A percentile compares a stretch with the other conserved stretches of the same genome.
Conservation (phyloP, 2,113 vertebrate genomes). For the Chauna torquata region DNA sequence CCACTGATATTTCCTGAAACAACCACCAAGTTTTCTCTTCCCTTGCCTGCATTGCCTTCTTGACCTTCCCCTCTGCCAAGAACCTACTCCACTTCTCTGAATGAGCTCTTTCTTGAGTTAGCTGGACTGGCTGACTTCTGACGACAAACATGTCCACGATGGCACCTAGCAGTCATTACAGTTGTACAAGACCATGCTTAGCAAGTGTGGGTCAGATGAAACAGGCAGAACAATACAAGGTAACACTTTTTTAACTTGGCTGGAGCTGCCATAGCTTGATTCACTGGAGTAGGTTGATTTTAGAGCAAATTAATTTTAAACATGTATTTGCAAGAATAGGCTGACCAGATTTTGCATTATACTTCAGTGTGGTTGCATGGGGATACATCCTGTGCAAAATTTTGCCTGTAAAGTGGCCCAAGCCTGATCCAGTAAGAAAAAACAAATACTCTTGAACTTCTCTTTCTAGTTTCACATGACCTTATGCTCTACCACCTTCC, state of each 20-base stretch:
- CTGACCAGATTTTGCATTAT: background rate
- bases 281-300: background rate
- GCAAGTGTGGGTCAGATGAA: background rate
- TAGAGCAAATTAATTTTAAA: background rate
- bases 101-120: background rate
- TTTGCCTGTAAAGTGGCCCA: background rate
- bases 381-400: background rate
- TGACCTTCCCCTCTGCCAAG: background rate
- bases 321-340: background rate
- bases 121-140: background rate
- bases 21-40: background rate
- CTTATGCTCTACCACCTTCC: background rate
- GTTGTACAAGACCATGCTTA: background rate
- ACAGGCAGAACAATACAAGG: background rate
- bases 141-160: accelerated
- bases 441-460: background rate
- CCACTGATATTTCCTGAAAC: background rate
- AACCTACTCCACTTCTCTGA: background rate
- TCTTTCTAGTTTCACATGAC: background rate
- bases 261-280: background rate
- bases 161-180: background rate
- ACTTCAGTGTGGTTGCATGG: background rate
- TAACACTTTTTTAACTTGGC: background rate
- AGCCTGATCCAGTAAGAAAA: background rate
- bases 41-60: background rate